These are phyloP conservation scores for Pinctada fucata DNA, from an alignment of 2,888 invertebrate genomes.

Conservation along the genomic window DNA sequence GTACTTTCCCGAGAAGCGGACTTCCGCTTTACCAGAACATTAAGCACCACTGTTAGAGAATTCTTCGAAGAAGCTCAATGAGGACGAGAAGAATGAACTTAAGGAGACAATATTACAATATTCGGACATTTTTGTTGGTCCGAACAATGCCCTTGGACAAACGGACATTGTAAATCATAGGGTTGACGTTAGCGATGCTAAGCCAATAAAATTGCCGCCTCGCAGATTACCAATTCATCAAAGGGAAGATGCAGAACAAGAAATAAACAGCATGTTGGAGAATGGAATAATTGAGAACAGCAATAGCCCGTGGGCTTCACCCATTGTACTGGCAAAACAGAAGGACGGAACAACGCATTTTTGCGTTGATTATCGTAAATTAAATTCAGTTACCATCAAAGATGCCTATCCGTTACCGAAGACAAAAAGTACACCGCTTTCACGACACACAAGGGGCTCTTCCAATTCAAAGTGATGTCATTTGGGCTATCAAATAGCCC, in stretches of 20 bases:
- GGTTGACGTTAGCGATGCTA: constrained; percentile 28
- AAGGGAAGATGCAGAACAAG: background rate
- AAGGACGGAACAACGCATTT: constrained; percentile 15
- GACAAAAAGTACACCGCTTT: constrained; percentile 39
- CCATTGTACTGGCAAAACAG: constrained; percentile 29
- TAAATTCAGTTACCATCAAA: constrained; percentile 17
- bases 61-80: constrained; percentile 11
- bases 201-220: constrained; percentile 27
- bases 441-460: constrained; percentile 34
- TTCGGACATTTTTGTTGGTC: constrained; percentile 24
- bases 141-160: constrained; percentile 18
- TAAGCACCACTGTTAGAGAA: constrained; percentile 22
- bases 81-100: background rate
- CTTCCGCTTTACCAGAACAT: constrained; percentile 17
- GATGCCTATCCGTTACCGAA: background rate
- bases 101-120: constrained; percentile 12
- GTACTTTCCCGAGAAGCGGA: background rate
- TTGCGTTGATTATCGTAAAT: background rate
- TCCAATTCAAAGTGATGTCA: constrained; percentile 28
- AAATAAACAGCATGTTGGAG: constrained; percentile 21
- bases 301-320: constrained; percentile 21
- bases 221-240: constrained; percentile 7
- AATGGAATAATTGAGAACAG: constrained; percentile 18
- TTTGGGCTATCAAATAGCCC: constrained; percentile 41
- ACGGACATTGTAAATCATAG: constrained; percentile 31